phyloP scores from a whole-genome alignment of 2,113 vertebrate species.

The Zosterops borbonicus region DNA sequence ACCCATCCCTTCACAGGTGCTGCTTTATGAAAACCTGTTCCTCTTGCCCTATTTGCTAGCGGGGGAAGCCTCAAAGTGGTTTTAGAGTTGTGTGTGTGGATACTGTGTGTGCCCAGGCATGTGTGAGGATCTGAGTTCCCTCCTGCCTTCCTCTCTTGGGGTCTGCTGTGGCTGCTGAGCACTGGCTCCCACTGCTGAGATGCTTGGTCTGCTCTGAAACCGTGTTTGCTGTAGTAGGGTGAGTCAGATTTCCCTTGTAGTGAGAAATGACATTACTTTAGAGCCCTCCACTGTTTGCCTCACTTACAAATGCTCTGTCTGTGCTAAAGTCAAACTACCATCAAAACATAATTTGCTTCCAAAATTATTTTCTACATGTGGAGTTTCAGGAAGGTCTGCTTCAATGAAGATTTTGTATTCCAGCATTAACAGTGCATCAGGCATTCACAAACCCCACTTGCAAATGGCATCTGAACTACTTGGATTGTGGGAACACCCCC shows the following conservation, averaged over 20 bases:
- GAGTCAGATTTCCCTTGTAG: neutral
- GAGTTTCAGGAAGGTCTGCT: neutral
- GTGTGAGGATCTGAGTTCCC: neutral
- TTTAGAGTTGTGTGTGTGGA: neutral
- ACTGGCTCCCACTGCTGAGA: neutral
- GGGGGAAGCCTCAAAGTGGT: rapidly evolving
- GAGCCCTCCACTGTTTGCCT: neutral
- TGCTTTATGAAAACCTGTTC: neutral
- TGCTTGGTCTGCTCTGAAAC: neutral
- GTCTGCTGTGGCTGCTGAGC: neutral
- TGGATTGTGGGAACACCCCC: neutral
- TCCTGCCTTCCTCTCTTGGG: neutral
- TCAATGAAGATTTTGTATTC: neutral
- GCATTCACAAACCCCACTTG: neutral
- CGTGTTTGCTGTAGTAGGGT: rapidly evolving
- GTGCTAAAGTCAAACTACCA: neutral
- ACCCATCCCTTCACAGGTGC: neutral
- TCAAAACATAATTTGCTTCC: neutral
- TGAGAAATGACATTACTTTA: neutral
- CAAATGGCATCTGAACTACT: neutral
- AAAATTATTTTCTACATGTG: neutral
- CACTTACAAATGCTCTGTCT: neutral
- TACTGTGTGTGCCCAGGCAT: neutral
- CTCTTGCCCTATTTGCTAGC: neutral
- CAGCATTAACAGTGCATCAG: neutral